Evolutionary conservation across 2,113 vertebrate genomes (phyloP), one percentile per base, ranked within the genome.

Genomic region (Pipra filicauda): DNA sequence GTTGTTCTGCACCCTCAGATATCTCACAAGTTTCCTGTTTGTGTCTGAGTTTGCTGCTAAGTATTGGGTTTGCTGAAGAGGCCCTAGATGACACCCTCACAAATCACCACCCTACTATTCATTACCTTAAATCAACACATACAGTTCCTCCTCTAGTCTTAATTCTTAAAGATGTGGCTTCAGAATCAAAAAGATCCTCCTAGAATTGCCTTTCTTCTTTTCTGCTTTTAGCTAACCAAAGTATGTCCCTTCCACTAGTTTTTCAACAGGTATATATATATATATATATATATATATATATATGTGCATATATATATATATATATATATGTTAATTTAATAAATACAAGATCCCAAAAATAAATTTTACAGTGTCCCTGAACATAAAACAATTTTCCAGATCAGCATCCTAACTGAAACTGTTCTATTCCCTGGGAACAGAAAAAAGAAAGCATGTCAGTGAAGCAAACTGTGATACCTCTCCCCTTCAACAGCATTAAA

Each of bases 371-470:
- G 33, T 26, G 35, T 44, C 35, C 11, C 43, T 43, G 39, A 30
- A 71, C 0, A 0, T 5, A 0, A 10, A 83, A 52, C 8, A 58
- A 23, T 13, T 43, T n/a, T 26, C 35, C 33, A 37, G 62, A 41
- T 39, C 28, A 73, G 39, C 49, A 24, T 70, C n/a, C 49, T 49
- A 82, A 52, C 24, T 11, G 12, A 81, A 67, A 10, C 12, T 71
- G 16, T 39, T 75, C 17, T 41, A 35, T 13, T 67, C n/a, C 26
- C 71, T n/a, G 16, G 23, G 26, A 85, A 82, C 5, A 55, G 13
- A 41, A 64, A 43, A 85, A 88, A 19, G 12, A 70, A 88, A 91
- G 26, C 37, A 14, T 2, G 9, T 51, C 49, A 80, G 18, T 5
- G 30, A 62, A 76, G 59, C 43, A 69, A 69, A 72, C 37, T 11